A percentile compares a stretch with the other conserved stretches of the same genome.
phyloP scores from a whole-genome alignment of 2,113 vertebrate genomes.

The Chrysochloris asiatica region DNA sequence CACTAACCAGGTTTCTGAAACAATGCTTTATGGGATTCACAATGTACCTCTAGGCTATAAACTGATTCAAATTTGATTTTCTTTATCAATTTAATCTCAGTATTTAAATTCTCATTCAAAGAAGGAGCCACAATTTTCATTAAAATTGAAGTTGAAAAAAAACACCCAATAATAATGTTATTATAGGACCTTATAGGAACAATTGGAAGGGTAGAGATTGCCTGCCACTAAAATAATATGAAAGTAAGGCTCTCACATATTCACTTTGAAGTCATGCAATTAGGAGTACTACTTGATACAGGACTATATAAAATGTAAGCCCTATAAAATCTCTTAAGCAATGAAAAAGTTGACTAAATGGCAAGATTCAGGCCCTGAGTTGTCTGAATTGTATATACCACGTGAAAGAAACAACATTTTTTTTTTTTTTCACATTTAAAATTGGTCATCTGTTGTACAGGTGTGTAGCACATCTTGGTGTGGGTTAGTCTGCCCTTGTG shows the following conservation, averaged over 20 bases:
- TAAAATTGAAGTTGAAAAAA: constrained; percentile 71
- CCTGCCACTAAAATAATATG: constrained; percentile 50
- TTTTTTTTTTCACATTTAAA: constrained; percentile 79
- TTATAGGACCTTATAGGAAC: constrained; percentile 56
- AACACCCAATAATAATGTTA: constrained; percentile 66
- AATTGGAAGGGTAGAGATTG: constrained; percentile 30
- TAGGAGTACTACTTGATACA: constrained; percentile 77
- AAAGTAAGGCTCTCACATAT: constrained; percentile 36
- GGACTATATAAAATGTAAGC: constrained; percentile 77
- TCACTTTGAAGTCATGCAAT: constrained; percentile 76
- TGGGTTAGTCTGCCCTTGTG: constrained; percentile 13
- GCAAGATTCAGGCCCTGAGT: constrained; percentile 64
- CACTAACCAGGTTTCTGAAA: constrained; percentile 88
- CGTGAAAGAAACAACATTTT: constrained; percentile 78
- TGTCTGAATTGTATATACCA: constrained; percentile 73
- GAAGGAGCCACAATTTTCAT: constrained; percentile 59
- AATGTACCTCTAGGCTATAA: constrained; percentile 85
- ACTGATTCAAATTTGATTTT: constrained; percentile 82
- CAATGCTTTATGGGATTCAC: constrained; percentile 90
- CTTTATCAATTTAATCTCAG: constrained; percentile 83
- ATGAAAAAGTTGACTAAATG: constrained; percentile 73
- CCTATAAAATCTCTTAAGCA: constrained; percentile 70
- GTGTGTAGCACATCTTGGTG: constrained; percentile 77
- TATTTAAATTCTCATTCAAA: constrained; percentile 75
- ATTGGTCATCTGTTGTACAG: constrained; percentile 86